A percentile compares a stretch with the other conserved stretches of the same genome.
Evolutionary conservation across 2,113 vertebrate species (phyloP).

Genomic region (Empidonax alnorum): DNA sequence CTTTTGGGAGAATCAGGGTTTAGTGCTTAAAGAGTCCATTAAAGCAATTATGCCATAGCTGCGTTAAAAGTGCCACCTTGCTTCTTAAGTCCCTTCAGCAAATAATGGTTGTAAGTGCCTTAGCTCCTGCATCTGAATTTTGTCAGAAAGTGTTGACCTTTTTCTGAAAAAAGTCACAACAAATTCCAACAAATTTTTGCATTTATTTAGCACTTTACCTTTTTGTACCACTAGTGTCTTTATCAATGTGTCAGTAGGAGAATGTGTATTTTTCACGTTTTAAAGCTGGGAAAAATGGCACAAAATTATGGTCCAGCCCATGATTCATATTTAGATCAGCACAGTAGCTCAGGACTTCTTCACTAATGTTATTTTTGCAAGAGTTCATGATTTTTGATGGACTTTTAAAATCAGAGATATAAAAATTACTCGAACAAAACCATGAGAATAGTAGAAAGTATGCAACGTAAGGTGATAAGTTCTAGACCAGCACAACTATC

Average conservation of each 20-base stretch:
- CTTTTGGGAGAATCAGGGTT: neutral
- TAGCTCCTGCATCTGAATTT: neutral
- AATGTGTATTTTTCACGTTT: neutral
- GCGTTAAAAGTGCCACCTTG: neutral
- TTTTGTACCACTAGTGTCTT: neutral
- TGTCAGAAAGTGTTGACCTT: neutral
- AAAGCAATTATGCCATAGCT: slow-evolving; percentile 1
- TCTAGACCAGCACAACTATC: neutral
- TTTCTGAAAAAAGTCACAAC: neutral
- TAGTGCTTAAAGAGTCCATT: slow-evolving; percentile 22
- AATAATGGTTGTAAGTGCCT: neutral
- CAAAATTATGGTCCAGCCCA: neutral
- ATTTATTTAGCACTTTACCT: neutral
- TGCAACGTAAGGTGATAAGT: neutral
- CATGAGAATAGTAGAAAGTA: neutral
- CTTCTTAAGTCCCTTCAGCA: neutral
- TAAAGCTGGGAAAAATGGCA: neutral
- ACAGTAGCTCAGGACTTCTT: neutral
- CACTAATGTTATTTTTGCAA: neutral
- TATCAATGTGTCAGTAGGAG: neutral
- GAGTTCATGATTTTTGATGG: neutral
- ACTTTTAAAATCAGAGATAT: neutral
- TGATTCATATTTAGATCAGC: neutral
- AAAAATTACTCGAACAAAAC: neutral
- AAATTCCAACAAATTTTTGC: neutral